Evolutionary conservation across 2,888 invertebrate species (phyloP), one percentile per base, ranked within the genome.

Genomic region (Meliscaeva auricollis): DNA sequence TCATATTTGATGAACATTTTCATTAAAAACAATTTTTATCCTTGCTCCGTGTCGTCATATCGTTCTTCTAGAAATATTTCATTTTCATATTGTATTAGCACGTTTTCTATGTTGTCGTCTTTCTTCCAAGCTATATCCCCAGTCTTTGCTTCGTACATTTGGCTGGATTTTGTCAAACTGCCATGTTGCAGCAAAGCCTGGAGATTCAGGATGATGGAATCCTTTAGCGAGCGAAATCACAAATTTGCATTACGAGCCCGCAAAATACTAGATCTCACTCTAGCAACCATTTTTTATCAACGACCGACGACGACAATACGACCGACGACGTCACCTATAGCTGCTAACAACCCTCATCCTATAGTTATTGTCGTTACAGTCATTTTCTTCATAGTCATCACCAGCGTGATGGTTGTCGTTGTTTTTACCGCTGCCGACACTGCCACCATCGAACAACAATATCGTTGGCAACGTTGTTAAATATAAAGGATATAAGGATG

Each of bases 401-500:
- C 52, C 30, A 38, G 11, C 46, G 9, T 26, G 4, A 4, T 26
- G 26, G 2, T 26, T 2, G 2, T 4, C 3, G 26, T 26, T 26
- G 26, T 26, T 26, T 26, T 26, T 26, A n/a, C n/a, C n/a, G n/a
- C n/a, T 26, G 26, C 26, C 26, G 26, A 48, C 52, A 13, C 69
- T 54, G 1, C 72, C 41, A 38, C 68, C 13, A 56, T 26, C 56
- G 75, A 81, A 76, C 68, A 85, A 81, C 77, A 81, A 73, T 81
- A 77, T 69, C 77, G 73, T 81, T 85, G 72, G 73, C 85, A 85
- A 76, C 68, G 81, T 72, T 85, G 77, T 81, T 85, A 77, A 85
- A 81, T 81, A 77, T 69, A 56, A 76, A 73, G 81, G 76, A 85
- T 84, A 85, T 84, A 72, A 76, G 84, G 75, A 84, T 84, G 84